phyloP scores from a whole-genome alignment of 64 coral and sea anemone species.

The Anthopleura sola region DNA sequence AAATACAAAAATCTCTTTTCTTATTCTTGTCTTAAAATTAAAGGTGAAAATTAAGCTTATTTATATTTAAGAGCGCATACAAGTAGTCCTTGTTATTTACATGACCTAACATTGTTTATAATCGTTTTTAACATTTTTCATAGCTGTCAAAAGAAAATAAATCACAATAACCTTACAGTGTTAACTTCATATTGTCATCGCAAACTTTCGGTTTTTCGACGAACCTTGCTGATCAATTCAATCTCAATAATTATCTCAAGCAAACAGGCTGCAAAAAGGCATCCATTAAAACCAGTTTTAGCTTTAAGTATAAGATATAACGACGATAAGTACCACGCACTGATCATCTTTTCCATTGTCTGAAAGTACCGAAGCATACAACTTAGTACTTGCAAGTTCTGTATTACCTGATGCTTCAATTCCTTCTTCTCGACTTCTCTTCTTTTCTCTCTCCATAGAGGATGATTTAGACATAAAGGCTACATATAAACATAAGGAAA shows the following conservation, averaged over 20 bases:
- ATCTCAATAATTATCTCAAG: not conserved
- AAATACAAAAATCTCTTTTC: too few relatives aligned
- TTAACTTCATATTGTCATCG: not conserved
- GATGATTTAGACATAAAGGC: not conserved
- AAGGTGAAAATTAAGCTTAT: too few relatives aligned
- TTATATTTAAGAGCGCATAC: too few relatives aligned
- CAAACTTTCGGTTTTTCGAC: not conserved
- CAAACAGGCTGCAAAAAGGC: not conserved
- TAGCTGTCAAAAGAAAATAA: too few relatives aligned
- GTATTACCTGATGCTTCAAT: not conserved
- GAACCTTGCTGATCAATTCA: not conserved
- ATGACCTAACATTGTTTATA: too few relatives aligned
- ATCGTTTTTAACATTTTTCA: too few relatives aligned
- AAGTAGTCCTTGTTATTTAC: too few relatives aligned
- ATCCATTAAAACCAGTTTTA: not conserved
- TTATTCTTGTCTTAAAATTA: too few relatives aligned
- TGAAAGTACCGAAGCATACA: not conserved
- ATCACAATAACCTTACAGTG: too few relatives aligned
- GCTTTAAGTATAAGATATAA: not conserved
- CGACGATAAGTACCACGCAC: not conserved
- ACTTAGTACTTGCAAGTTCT: not conserved
- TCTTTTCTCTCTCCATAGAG: constrained; percentile 1
- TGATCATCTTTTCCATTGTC: not conserved
- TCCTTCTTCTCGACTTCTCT: not conserved
- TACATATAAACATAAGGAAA: not conserved